Evolutionary conservation across 2,888 invertebrate genomes (phyloP).

Genomic region (Craniophora ligustri): DNA sequence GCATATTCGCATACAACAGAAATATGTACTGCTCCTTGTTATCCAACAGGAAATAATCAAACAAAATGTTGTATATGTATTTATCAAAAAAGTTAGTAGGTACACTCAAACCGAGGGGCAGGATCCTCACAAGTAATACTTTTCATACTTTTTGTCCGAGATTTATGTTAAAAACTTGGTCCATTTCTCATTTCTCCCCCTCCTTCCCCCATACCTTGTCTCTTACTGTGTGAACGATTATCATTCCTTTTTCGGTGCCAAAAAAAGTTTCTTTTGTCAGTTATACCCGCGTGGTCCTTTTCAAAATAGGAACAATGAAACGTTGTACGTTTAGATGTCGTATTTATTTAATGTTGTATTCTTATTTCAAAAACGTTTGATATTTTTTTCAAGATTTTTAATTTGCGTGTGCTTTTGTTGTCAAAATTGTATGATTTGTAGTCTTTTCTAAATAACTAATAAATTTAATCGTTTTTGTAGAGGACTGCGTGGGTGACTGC

Average conservation of each 20-base stretch:
- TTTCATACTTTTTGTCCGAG: conserved; percentile 76
- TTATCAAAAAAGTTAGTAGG: conserved; percentile 57
- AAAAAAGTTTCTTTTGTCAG: conserved; percentile 64
- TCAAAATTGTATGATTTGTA: conserved; percentile 7
- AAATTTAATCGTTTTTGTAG: conserved; percentile 13
- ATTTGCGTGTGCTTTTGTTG: conserved; percentile 24
- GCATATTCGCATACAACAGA: too few relatives aligned
- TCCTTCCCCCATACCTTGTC: conserved; percentile 68
- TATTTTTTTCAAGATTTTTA: conserved; percentile 22
- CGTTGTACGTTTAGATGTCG: conserved; percentile 50
- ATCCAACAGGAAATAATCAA: conserved; percentile 11
- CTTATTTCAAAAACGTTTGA: conserved; percentile 29
- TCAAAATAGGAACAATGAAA: conserved; percentile 58
- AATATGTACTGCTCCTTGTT: conserved; percentile 3
- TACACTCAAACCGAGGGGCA: conserved; percentile 60
- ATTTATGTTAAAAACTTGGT: conserved; percentile 86
- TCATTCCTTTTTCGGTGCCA: conserved; percentile 72
- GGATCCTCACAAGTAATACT: conserved; percentile 78
- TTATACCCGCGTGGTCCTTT: conserved; percentile 59
- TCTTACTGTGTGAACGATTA: conserved; percentile 83
- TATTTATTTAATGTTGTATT: conserved; percentile 51
- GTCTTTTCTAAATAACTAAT: conserved; percentile 26
- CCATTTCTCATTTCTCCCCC: conserved; percentile 85
- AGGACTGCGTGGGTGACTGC: conserved; percentile 16
- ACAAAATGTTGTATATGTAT: conserved; percentile 1